Conservation (phyloP, 2,888 invertebrate genomes). For the Celastrina argiolus region DNA sequence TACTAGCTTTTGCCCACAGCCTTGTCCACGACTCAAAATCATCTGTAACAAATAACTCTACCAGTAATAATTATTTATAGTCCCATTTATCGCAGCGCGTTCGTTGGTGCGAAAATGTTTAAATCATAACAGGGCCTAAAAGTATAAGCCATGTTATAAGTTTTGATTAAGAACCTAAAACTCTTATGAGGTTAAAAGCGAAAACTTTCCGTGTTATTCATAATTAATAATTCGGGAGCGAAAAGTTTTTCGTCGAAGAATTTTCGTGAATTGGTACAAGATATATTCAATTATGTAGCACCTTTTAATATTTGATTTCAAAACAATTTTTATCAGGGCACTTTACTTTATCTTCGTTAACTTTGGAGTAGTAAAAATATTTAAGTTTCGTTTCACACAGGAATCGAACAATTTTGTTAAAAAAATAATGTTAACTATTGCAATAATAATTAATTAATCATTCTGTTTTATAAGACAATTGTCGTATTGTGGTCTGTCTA, state of each 20-base stretch:
- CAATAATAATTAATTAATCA: too few relatives aligned
- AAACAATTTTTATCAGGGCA: not conserved
- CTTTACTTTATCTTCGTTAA: not conserved
- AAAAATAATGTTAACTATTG: too few relatives aligned
- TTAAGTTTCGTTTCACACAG: not conserved
- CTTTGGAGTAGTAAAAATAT: not conserved
- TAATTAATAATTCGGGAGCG: not conserved
- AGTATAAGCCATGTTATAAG: not conserved
- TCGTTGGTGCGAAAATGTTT: too few relatives aligned
- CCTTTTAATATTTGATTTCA: not conserved
- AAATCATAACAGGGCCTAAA: too few relatives aligned
- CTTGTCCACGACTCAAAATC: too few relatives aligned
- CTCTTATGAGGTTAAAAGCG: not conserved
- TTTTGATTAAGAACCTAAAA: not conserved
- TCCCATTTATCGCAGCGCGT: too few relatives aligned
- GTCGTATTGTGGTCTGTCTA: too few relatives aligned
- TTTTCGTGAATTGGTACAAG: not conserved
- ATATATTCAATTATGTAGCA: not conserved
- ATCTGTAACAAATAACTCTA: too few relatives aligned
- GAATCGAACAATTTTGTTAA: not conserved
- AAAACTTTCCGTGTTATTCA: not conserved
- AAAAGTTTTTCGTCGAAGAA: not conserved
- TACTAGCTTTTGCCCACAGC: too few relatives aligned
- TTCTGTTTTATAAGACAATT: too few relatives aligned
- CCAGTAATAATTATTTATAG: too few relatives aligned